These are phyloP conservation scores for Rafetus swinhoei DNA, from an alignment of 2,113 vertebrate species.

Conservation along the genomic window DNA sequence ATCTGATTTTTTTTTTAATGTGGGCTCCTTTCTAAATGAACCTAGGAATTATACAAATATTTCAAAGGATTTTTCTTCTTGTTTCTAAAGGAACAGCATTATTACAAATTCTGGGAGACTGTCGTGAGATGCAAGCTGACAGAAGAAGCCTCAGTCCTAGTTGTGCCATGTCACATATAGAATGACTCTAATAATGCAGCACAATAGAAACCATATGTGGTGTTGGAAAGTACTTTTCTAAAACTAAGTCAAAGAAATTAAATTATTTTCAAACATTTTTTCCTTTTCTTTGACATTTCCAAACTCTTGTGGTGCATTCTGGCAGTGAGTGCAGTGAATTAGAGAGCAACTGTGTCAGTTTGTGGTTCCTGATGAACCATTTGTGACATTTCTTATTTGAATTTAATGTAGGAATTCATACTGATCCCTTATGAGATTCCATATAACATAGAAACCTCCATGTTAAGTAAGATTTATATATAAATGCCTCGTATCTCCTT, in stretches of 20 bases:
- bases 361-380: not conserved
- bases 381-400: constrained; percentile 35
- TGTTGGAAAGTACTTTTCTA: not conserved
- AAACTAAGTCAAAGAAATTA: not conserved
- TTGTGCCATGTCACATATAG: not conserved
- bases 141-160: not conserved
- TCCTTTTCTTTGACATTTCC: not conserved
- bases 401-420: not conserved
- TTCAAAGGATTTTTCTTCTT: constrained; percentile 22
- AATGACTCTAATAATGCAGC: constrained; percentile 2
- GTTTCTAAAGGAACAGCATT: not conserved
- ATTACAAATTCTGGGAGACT: not conserved
- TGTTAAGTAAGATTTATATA: constrained; percentile 10
- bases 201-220: not conserved
- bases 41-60: not conserved
- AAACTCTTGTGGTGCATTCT: not conserved
- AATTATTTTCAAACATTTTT: not conserved
- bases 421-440: not conserved
- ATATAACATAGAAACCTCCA: not conserved
- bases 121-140: not conserved
- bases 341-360: not conserved
- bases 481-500: not conserved
- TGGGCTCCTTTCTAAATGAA: not conserved
- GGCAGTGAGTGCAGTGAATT: not conserved
- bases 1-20: not conserved